Evolutionary conservation across 1,140 invertebrate genomes (phyloP).

Genomic region (Drosophila pandora): DNA sequence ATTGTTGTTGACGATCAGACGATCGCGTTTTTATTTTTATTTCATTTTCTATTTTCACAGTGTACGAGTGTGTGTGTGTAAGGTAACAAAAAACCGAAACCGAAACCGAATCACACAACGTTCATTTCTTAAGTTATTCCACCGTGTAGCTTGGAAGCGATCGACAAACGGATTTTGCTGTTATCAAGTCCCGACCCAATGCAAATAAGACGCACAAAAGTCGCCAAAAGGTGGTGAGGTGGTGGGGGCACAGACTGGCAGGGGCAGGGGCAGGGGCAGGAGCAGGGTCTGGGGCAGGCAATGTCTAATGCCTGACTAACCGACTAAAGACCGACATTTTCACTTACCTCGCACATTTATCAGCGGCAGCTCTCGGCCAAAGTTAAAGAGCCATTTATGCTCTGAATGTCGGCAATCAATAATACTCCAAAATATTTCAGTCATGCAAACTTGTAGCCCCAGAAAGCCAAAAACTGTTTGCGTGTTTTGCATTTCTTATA

Average conservation of each 20-base stretch:
- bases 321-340: conserved; percentile 35
- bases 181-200: conserved; percentile 67
- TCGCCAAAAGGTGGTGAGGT: not conserved
- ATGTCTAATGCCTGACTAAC: conserved; percentile 65
- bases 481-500: conserved; percentile 72
- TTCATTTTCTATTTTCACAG: conserved; percentile 52
- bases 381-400: conserved; percentile 65
- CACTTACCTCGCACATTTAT: conserved; percentile 61
- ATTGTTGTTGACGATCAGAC: conserved; percentile 73
- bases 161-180: conserved; percentile 53
- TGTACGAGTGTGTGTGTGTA: conserved; percentile 4
- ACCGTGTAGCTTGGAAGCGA: conserved; percentile 45
- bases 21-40: conserved; percentile 79
- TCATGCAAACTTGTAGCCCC: conserved; percentile 58
- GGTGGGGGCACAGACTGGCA: too few relatives aligned
- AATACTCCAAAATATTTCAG: conserved; percentile 70
- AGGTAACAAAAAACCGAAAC: conserved; percentile 27
- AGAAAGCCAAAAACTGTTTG: conserved; percentile 62
- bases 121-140: conserved; percentile 18
- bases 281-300: conserved; percentile 37
- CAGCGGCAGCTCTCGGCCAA: conserved; percentile 20
- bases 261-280: conserved; percentile 10
- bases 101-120: not conserved
- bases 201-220: conserved; percentile 52
- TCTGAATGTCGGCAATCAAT: conserved; percentile 68